Conservation (phyloP, 2,888 invertebrate species). For the Volucella inflata region DNA sequence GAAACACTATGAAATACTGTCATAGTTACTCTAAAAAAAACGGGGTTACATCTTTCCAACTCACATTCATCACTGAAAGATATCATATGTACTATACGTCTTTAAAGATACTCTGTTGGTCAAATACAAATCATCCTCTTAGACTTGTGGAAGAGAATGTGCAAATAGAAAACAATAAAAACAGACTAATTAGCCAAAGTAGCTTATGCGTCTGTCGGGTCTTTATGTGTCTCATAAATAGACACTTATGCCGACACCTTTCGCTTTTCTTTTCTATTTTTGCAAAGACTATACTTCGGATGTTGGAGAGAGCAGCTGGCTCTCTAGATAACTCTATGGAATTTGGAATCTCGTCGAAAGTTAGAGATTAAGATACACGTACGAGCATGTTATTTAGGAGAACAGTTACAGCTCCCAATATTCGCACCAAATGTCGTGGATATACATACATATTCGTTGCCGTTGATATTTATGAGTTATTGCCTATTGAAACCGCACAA, state of each 20-base stretch:
- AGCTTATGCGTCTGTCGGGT: neutral
- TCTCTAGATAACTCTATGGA: neutral
- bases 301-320: neutral
- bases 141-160: neutral
- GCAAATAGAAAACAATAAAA: neutral
- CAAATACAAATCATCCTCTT: neutral
- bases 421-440: too few species aligned
- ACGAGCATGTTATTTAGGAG: too few species aligned
- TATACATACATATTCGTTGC: too few species aligned
- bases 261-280: conserved; percentile 7
- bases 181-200: conserved; percentile 11
- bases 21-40: too few species aligned
- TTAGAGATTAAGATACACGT: too few species aligned
- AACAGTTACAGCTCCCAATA: too few species aligned
- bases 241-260: neutral
- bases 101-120: neutral
- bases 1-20: too few species aligned
- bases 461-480: too few species aligned
- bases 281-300: neutral
- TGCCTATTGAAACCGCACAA: too few species aligned
- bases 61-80: neutral
- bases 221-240: neutral
- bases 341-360: neutral
- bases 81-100: neutral
- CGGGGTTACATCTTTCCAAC: neutral